Evolutionary conservation across 2,113 vertebrate species (phyloP), one percentile per base, ranked within the genome.

Genomic region (Pholis gunnellus): DNA sequence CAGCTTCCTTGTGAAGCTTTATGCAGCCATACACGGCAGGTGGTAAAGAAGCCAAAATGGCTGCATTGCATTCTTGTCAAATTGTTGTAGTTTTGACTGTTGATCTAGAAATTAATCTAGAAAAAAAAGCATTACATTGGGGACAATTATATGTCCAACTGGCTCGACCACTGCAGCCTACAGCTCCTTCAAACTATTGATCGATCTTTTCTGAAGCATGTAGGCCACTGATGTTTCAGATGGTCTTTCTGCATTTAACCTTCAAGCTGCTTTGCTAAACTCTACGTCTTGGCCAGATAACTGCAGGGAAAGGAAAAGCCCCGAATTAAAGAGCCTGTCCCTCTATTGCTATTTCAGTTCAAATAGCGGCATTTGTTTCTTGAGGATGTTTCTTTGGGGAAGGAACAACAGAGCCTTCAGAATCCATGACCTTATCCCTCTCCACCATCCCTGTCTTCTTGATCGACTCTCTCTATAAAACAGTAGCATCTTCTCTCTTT

Each of bases 31-130:
- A 75, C 38, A 59, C 38, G 34, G 59, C 18, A 78, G 66, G 71
- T 82, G 83, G 63, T 57, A 69, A 73, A 68, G 40, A 70, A 73
- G 63, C 67, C 75, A 60, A 31, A 75, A 72, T 50, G 14, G 50
- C 64, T 66, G 50, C 50, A 60, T 15, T 56, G 15, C 36, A 67
- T 71, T 74, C 42, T 74, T 60, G 64, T 44, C 57, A 65, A 69
- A 77, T 31, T 81, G 36, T 7, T 59, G 42, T 63, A 75, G 20
- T 64, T 29, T 40, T 64, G 29, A 70, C 22, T 1, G 3, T 31
- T 22, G 9, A 27, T 25, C 17, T 20, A 66, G 59, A 72, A 15
- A 10, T 38, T 1, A 25, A 36, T 50, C 14, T 38, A 42, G 2
- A 29, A 34, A 40, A 46, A 14, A 44, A 27, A 46, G 13, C 50